These are phyloP conservation scores for Campylorhamphus procurvoides DNA, from an alignment of 2,113 vertebrate species.

Conservation along the genomic window DNA sequence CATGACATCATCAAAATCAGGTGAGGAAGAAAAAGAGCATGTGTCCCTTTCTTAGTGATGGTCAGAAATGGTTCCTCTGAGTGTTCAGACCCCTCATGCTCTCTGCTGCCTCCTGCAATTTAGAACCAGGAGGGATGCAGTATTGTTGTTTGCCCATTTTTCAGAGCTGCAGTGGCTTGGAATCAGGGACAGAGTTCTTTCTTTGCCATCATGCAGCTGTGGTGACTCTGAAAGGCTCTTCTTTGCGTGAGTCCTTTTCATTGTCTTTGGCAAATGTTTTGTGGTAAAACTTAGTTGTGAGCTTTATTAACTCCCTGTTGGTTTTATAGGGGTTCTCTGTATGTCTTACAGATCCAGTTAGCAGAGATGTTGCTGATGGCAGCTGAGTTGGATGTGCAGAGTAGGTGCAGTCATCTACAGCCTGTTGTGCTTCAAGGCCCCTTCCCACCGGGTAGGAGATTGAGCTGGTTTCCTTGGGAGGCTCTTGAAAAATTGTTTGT, in stretches of 20 bases:
- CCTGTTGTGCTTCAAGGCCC: not conserved
- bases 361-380: not conserved
- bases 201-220: constrained; percentile 9
- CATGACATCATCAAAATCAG: not conserved
- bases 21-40: not conserved
- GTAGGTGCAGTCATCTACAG: not conserved
- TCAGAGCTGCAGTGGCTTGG: not conserved
- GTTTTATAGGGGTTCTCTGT: constrained; percentile 4
- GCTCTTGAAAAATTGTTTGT: not conserved
- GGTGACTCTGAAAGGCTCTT: not conserved
- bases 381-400: not conserved
- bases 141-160: not conserved
- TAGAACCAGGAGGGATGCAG: not conserved
- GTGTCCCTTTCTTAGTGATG: not conserved
- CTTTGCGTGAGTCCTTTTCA: not conserved
- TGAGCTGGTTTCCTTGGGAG: not conserved
- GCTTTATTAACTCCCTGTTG: constrained; percentile 14
- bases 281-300: not conserved
- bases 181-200: not conserved
- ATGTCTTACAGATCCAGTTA: not conserved
- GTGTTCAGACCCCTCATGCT: not conserved
- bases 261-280: constrained; percentile 42
- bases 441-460: not conserved
- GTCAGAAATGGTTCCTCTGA: not conserved
- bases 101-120: not conserved